Percentiles rank a stretch among this genome's conserved stretches.
Evolutionary conservation across 30 jellyfish, hydroid and myxozoan genomes (phyloP).

Genomic region (Aurelia aurita): DNA sequence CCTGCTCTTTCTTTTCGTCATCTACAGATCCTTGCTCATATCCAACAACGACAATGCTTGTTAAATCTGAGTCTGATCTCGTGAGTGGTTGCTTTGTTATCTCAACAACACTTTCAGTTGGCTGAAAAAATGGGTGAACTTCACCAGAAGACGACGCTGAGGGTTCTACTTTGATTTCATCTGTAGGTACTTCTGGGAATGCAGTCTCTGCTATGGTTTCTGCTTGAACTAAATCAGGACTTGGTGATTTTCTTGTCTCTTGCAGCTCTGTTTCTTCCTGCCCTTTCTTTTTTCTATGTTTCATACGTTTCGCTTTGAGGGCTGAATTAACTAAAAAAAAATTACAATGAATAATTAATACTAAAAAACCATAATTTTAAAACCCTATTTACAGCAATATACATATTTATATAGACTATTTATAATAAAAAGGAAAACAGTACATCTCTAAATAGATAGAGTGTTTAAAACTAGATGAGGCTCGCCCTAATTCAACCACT

Average conservation of each 20-base stretch:
- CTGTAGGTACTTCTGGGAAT: not conserved
- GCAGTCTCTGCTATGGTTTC: slow-evolving; percentile 7
- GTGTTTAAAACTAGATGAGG: too few species aligned
- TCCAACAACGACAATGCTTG: slow-evolving; percentile 59
- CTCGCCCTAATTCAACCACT: too few species aligned
- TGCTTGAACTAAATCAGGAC: not conserved
- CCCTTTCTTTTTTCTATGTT: not conserved
- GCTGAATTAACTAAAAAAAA: too few species aligned
- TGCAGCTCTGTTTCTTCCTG: slow-evolving; percentile 11
- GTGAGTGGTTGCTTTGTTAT: slow-evolving; percentile 22
- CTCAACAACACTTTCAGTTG: not conserved
- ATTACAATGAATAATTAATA: too few species aligned
- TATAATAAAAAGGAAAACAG: too few species aligned
- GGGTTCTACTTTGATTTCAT: not conserved
- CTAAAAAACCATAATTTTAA: too few species aligned
- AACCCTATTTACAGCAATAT: too few species aligned
- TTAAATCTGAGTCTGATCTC: slow-evolving; percentile 61
- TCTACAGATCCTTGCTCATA: not conserved
- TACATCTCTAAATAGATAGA: too few species aligned
- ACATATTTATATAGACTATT: too few species aligned
- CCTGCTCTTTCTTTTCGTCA: not conserved
- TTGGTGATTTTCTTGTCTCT: slow-evolving; percentile 8
- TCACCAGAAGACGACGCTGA: too few species aligned
- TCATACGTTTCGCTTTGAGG: too few species aligned
- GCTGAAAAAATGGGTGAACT: not conserved